phyloP scores from a whole-genome alignment of 2,888 invertebrate genomes.

The Chaitophorus viminalis region DNA sequence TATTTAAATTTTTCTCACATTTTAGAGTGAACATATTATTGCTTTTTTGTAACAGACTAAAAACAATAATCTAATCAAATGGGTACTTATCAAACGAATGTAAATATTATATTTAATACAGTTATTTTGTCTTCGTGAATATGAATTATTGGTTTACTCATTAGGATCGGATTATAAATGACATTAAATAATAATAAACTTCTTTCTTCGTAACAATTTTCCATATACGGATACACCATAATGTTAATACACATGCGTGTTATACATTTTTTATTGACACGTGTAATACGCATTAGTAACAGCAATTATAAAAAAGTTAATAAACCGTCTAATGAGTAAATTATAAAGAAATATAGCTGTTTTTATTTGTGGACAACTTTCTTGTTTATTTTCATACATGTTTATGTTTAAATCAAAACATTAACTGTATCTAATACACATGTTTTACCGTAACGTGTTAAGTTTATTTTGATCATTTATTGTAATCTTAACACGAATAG shows the following conservation, averaged over 20 bases:
- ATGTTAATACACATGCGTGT: neutral
- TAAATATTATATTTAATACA: neutral
- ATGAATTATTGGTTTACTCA: neutral
- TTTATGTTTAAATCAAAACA: neutral
- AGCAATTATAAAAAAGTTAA: neutral
- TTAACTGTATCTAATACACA: neutral
- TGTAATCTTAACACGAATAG: neutral
- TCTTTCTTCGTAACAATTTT: neutral
- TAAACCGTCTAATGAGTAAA: neutral
- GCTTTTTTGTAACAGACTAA: neutral
- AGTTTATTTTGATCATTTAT: neutral
- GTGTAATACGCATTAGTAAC: neutral
- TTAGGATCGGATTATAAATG: neutral
- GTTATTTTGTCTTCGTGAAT: neutral
- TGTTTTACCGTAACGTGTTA: neutral
- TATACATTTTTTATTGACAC: conserved; percentile 5
- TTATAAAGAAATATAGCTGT: conserved; percentile 16
- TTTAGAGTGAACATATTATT: neutral
- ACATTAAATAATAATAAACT: conserved; percentile 22
- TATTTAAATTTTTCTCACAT: neutral
- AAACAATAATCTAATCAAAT: neutral
- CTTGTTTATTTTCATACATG: conserved; percentile 33
- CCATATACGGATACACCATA: neutral
- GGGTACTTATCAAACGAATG: neutral
- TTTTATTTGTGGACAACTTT: neutral